These are phyloP conservation scores for Drosophila picticornis DNA, from an alignment of 2,888 invertebrate genomes.

Conservation along the genomic window DNA sequence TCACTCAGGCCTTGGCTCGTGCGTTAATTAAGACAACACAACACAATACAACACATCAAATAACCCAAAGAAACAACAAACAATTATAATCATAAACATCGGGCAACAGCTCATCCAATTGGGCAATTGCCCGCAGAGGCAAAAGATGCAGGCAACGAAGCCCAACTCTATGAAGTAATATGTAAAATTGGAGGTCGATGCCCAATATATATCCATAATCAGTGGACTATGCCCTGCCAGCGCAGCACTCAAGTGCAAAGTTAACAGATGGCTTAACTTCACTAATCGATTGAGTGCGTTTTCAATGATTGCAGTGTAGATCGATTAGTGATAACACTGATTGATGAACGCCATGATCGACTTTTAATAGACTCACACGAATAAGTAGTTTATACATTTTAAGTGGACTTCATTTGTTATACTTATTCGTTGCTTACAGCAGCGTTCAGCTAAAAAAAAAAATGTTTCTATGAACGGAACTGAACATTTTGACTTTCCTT, in stretches of 20 bases:
- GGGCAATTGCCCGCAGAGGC: slow-evolving; percentile 36
- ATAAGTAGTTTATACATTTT: background rate
- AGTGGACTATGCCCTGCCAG: background rate
- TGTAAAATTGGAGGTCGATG: slow-evolving; percentile 43
- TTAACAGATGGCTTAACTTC: slow-evolving; percentile 14
- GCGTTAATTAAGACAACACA: slow-evolving; percentile 42
- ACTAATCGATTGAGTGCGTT: slow-evolving; percentile 9
- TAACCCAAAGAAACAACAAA: slow-evolving; percentile 4
- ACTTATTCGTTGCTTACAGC: background rate
- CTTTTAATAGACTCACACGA: background rate
- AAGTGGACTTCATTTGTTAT: background rate
- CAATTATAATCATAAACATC: background rate
- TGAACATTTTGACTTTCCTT: background rate
- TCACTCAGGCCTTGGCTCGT: slow-evolving; percentile 39
- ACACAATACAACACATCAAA: slow-evolving; percentile 10
- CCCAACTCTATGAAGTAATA: slow-evolving; percentile 16
- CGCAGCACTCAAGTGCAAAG: slow-evolving; percentile 12
- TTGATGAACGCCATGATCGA: background rate
- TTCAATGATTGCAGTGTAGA: background rate
- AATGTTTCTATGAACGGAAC: background rate
- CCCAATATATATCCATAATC: slow-evolving; percentile 1
- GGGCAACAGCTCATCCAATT: slow-evolving; percentile 38
- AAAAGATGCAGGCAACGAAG: slow-evolving; percentile 1
- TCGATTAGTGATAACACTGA: slow-evolving; percentile 2
- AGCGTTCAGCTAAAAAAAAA: background rate